These are phyloP conservation scores for Petrolisthes manimaculis DNA, from an alignment of 2,888 invertebrate species.

Conservation along the genomic window DNA sequence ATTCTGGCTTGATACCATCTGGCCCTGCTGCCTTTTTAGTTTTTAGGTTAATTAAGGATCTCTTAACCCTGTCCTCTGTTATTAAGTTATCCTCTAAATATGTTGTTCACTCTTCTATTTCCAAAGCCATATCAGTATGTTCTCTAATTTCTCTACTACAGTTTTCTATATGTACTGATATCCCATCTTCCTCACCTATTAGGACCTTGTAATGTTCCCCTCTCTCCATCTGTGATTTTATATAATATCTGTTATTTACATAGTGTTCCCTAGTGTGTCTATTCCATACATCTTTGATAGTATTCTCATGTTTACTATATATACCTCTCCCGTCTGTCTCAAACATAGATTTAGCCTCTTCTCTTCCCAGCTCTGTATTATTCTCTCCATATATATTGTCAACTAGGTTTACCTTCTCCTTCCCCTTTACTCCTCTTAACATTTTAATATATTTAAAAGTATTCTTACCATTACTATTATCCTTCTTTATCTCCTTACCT, in stretches of 20 bases:
- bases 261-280: not conserved
- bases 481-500: not conserved
- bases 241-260: not conserved
- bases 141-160: not conserved
- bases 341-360: too few species aligned
- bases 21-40: too few species aligned
- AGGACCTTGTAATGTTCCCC: too few species aligned
- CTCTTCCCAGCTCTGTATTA: too few species aligned
- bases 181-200: not conserved
- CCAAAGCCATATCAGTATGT: too few species aligned
- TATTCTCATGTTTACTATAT: not conserved
- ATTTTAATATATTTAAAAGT: slow-evolving; percentile 14
- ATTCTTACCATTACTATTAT: slow-evolving; percentile 13
- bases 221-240: not conserved
- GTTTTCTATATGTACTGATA: not conserved
- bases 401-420: not conserved
- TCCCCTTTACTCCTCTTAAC: not conserved
- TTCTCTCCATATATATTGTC: too few species aligned
- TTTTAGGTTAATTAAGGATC: too few species aligned
- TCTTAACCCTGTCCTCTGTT: too few species aligned
- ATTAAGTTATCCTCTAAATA: too few species aligned
- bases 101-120: too few species aligned
- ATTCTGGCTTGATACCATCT: too few species aligned
- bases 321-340: not conserved
- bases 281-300: not conserved